Evolutionary conservation across 2,113 vertebrate genomes (phyloP), one percentile per base, ranked within the genome.

Genomic region (Rhodinocichla rosea): DNA sequence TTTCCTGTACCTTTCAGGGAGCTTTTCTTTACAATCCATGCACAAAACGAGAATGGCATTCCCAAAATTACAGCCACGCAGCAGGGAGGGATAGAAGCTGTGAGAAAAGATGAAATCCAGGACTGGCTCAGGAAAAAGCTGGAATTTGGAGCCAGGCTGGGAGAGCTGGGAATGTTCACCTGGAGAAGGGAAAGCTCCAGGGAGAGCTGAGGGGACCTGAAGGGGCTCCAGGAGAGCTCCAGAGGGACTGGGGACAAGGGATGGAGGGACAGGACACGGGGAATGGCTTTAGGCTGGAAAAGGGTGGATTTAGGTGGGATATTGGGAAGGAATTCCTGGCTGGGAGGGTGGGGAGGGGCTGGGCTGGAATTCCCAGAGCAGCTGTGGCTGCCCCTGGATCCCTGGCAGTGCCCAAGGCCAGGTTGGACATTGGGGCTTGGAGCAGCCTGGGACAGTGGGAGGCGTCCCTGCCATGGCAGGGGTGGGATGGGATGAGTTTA

Each of bases 281-380:
- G 52, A 68, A 81, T 57, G 62, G 39, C 33, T 56, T 42, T 1
- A 15, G 3, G 6, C 3, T 40, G 37, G 60, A 30, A 40, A 30
- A 42, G 13, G 22, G 18, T 19, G 18, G 24, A 26, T 53, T 62
- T 7, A 17, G 7, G 18, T 22, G 6, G 57, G 59, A 33, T 23
- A 10, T 19, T 28, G 27, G 39, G 47, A 42, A 62, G 16, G 21
- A 42, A 42, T 52, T 42, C 6, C 8, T 28, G 30, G 1, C 55
- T 83, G 32, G 13, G 44, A 50, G 12, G 7, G 28, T 18, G 35
- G 7, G 4, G 11, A 52, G 5, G 78, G 35, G 2, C 56, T 53
- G 68, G 16, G 21, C 0, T 39, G 28, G 49, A 10, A 64, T 64
- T 47, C 0, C 40, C 50, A 65, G 70, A 65, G 3, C 0, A 4